Percentiles rank a stretch among this genome's conserved stretches.
phyloP scores from a whole-genome alignment of 2,888 invertebrate genomes.

The Diaphora mendica region DNA sequence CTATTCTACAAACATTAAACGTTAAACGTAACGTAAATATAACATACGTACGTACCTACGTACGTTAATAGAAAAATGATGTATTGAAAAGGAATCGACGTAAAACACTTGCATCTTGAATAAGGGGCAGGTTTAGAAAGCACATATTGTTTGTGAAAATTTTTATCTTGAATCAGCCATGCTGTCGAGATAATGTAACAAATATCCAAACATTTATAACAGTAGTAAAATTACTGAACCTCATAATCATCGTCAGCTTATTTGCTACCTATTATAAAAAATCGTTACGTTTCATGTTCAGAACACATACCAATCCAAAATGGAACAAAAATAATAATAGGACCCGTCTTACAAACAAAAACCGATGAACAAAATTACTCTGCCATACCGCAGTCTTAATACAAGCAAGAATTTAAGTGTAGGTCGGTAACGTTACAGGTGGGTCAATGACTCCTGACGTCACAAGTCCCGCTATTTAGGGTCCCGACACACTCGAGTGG shows the following conservation, averaged over 20 bases:
- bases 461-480: constrained; percentile 42
- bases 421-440: constrained; percentile 37
- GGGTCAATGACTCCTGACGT: constrained; percentile 51
- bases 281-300: neutral
- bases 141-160: no score
- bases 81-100: no score
- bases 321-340: neutral
- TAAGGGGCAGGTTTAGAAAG: no score
- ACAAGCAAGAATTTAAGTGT: constrained; percentile 15
- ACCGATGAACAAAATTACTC: constrained; percentile 2
- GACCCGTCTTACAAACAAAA: neutral
- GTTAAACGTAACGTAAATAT: no score
- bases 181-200: no score
- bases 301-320: neutral
- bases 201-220: neutral
- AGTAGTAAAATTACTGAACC: neutral
- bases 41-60: no score
- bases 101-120: no score
- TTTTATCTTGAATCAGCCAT: no score
- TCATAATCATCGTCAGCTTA: neutral
- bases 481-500: constrained; percentile 19
- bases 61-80: no score
- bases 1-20: no score
- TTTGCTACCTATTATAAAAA: neutral
- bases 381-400: constrained; percentile 9